Percentiles rank a stretch among this genome's conserved stretches.
Evolutionary conservation across 1,140 invertebrate genomes (phyloP).

Genomic region (Trichonephila clavipes): DNA sequence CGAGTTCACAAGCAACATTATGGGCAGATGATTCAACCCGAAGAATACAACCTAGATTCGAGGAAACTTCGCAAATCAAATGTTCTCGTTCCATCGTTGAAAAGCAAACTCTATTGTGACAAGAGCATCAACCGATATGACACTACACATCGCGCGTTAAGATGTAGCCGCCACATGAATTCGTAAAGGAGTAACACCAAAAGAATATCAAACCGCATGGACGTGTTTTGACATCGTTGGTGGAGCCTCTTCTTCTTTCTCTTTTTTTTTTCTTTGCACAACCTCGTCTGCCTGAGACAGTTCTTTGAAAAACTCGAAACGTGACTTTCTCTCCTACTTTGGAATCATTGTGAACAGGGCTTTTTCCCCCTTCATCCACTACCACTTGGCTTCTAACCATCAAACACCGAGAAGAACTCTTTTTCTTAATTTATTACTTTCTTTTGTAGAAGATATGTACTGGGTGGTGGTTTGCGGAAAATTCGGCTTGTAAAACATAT

Average conservation of each 20-base stretch:
- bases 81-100: neutral
- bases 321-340: conserved; percentile 39
- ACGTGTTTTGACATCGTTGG: conserved; percentile 41
- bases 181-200: conserved; percentile 11
- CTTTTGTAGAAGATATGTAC: neutral
- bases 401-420: neutral
- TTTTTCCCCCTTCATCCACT: neutral
- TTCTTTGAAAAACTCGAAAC: conserved; percentile 26
- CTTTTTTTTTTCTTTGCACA: neutral
- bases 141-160: conserved; percentile 7
- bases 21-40: neutral
- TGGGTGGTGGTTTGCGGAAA: too few species aligned
- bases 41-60: neutral
- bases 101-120: conserved; percentile 11
- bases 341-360: conserved; percentile 13
- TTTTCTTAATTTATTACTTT: conserved; percentile 13
- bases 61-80: neutral
- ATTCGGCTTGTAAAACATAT: too few species aligned
- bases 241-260: neutral
- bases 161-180: neutral
- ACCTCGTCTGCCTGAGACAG: conserved; percentile 13
- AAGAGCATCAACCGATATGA: conserved; percentile 25
- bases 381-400: neutral
- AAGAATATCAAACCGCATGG: conserved; percentile 8
- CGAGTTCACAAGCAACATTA: neutral